Evolutionary conservation across 2,797 vertebrate species (phyloP), one percentile per base, ranked within the genome.

Genomic region (Enteromius radiatus): DNA sequence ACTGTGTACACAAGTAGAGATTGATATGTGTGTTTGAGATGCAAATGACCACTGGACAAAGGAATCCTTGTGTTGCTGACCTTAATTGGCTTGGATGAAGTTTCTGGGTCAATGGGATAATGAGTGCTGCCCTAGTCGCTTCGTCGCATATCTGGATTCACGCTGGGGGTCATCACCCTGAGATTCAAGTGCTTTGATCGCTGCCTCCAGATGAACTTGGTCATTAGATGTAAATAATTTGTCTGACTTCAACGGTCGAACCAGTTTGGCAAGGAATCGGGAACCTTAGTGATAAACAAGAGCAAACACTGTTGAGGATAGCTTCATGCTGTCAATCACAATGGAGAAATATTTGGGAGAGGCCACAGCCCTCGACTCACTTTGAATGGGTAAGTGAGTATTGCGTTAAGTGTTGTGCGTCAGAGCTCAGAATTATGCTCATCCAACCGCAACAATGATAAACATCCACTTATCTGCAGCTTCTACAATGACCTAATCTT

Each of bases 1-100:
- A 81, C 65, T 63, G 78, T 81, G 76, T 83, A 83, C 69, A 84
- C 49, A 76, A 79, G 76, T 61, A 85, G 81, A 82, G 83, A 74
- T 49, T 82, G 84, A 86, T 86, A 65, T 85, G 73, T 87, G 78
- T 41, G 83, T 86, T 86, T 87, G 82, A 87, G 83, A 86, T 85
- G 86, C 78, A 85, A 83, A 87, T 85, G 65, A 70, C 73, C 71
- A 67, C 38, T 21, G 45, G 77, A 85, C 84, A 88, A 87, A 83
- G 73, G 77, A 86, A 80, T 85, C 81, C 41, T 87, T 85, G 86
- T 87, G 79, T 67, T 52, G 26, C 33, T 84, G 84, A 84, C 80
- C 77, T 63, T 84, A 82, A 86, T 84, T 87, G 81, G 83, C 83
- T 85, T 67, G 80, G 76, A 86, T 79, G 78, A 82, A 49, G 19